Percentiles rank a stretch among this genome's conserved stretches.
These are phyloP conservation scores for Lagopus leucura DNA, from an alignment of 2,113 vertebrate species.

Conservation along the genomic window DNA sequence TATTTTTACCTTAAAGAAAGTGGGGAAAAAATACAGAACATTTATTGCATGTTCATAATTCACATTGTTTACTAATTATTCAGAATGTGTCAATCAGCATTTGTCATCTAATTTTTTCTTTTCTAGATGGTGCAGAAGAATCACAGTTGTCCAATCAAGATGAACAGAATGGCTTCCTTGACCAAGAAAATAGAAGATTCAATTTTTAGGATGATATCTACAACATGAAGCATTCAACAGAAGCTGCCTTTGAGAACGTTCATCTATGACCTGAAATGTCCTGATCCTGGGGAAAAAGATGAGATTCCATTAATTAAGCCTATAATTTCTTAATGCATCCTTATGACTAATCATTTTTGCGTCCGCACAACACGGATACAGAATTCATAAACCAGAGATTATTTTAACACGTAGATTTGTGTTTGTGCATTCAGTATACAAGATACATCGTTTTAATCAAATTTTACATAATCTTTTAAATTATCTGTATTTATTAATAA, in stretches of 20 bases:
- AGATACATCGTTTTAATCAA: constrained; percentile 24
- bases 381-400: constrained; percentile 5
- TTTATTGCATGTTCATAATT: background rate
- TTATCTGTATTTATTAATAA: constrained; percentile 35
- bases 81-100: background rate
- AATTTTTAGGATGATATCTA: background rate
- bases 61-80: background rate
- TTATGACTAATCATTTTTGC: background rate
- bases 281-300: background rate
- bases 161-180: background rate
- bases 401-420: constrained; percentile 14
- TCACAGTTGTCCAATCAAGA: background rate
- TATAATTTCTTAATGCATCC: background rate
- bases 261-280: background rate
- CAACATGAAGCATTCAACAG: background rate
- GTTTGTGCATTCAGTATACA: constrained; percentile 22
- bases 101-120: background rate
- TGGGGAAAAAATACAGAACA: background rate
- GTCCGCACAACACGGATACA: background rate
- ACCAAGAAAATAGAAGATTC: background rate
- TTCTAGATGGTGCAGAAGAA: constrained; percentile 53
- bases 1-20: background rate
- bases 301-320: constrained; percentile 17
- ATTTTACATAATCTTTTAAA: constrained; percentile 47
- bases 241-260: background rate